Percentiles rank a stretch among this genome's conserved stretches.
phyloP scores from a whole-genome alignment of 2,888 invertebrate species.

The Polietes domitor region DNA sequence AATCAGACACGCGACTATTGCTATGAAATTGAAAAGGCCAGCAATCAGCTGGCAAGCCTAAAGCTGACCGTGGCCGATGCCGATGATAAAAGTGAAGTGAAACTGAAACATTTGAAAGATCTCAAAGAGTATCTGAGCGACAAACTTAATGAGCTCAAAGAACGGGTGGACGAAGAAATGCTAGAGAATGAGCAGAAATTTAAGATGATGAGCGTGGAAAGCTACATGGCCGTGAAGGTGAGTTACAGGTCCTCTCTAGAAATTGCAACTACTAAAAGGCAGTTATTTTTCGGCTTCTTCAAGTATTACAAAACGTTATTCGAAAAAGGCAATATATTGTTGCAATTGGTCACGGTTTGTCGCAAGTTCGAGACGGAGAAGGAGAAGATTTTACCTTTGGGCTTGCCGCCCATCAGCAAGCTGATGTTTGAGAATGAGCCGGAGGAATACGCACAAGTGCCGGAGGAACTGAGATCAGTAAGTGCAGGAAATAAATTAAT shows the following conservation, averaged over 20 bases:
- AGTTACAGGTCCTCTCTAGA: background rate
- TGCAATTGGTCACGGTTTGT: constrained; percentile 85
- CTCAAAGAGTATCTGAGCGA: constrained; percentile 82
- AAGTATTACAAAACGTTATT: constrained; percentile 82
- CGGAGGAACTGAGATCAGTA: constrained; percentile 68
- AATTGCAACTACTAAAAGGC: background rate
- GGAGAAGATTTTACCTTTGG: constrained; percentile 82
- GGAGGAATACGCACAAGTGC: constrained; percentile 69
- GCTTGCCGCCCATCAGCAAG: constrained; percentile 71
- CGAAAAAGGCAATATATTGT: constrained; percentile 84
- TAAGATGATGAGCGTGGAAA: constrained; percentile 84
- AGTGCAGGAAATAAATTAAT: background rate
- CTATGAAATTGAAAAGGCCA: constrained; percentile 77
- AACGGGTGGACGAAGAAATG: constrained; percentile 82
- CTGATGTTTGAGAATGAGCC: constrained; percentile 76
- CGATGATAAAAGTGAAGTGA: constrained; percentile 80
- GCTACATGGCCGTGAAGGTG: constrained; percentile 81
- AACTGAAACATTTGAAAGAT: constrained; percentile 81
- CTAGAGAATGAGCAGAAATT: constrained; percentile 82
- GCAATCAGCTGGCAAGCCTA: constrained; percentile 76
- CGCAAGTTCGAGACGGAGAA: constrained; percentile 85
- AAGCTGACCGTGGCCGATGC: constrained; percentile 82
- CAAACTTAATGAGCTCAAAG: constrained; percentile 82
- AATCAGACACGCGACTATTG: constrained; percentile 78
- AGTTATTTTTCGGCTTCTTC: background rate